Evolutionary conservation across 2,797 vertebrate genomes (phyloP), one percentile per base, ranked within the genome.

Genomic region (Serranus cabrilla): DNA sequence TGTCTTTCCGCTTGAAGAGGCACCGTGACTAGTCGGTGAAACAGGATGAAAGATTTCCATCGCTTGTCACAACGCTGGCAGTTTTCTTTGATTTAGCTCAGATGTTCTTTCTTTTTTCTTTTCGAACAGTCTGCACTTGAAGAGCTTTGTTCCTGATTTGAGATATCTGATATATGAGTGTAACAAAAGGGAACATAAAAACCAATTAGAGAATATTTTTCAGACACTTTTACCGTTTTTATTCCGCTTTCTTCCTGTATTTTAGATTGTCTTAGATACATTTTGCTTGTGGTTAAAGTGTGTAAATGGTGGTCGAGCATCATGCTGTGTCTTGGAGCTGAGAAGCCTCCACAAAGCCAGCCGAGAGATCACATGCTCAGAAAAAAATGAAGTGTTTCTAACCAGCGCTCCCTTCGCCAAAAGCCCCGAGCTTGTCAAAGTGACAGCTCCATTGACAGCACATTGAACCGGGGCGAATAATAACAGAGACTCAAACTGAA

Each of bases 381-480:
- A 83, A 87, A 70, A 40, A 79, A 78, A 34, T 34, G 34, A 78
- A 34, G 92, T 82, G 83, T 87, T 84, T 86, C 49, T 56, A 79
- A 74, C 63, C 62, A 71, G 55, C 37, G 2, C 71, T 81, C 56
- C 21, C 49, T 82, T 78, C 80, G 73, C 62, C 65, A 69, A 49
- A 46, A 82, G 69, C 69, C 78, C 71, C 11, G 2, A 81, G 71
- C 74, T 49, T 61, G 83, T 82, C 82, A 76, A 17, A 60, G 56
- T 80, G 88, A 91, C 85, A 82, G 83, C 83, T 88, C 82, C 83
- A 82, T 73, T 85, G 87, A 89, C 86, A 79, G 78, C 84, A 42
- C 71, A 64, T 64, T 86, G 87, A 88, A 90, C 87, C 47, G 57
- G 65, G 75, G 67, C 52, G 77, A 74, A 88, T 75, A 87, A 87